Evolutionary conservation across 2,797 vertebrate genomes (phyloP).

Genomic region (Falco biarmicus): DNA sequence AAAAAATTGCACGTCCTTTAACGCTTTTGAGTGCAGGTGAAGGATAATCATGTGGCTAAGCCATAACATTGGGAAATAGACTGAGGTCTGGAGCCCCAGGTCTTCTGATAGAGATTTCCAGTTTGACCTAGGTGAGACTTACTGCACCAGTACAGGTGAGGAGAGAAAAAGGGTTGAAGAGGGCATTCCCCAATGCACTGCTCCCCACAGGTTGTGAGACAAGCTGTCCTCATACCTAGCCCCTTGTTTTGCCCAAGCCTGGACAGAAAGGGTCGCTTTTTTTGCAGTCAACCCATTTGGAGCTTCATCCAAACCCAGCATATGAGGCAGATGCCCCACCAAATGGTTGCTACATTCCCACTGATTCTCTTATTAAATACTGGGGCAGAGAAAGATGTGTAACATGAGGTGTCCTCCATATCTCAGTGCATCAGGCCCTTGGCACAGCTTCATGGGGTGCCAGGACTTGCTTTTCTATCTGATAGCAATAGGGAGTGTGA

Average conservation of each 20-base stretch:
- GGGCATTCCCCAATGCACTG: not conserved
- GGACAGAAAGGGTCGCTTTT: not conserved
- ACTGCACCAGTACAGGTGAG: not conserved
- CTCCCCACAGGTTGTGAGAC: not conserved
- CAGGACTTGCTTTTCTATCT: conserved; percentile 38
- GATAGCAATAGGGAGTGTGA: not conserved
- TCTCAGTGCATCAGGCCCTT: not conserved
- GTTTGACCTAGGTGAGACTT: not conserved
- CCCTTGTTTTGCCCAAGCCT: not conserved
- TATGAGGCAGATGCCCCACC: not conserved
- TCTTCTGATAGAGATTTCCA: not conserved
- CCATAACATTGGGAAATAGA: not conserved
- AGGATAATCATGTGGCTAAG: not conserved
- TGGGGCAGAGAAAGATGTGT: not conserved
- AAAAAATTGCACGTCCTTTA: not conserved
- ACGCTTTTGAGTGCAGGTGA: not conserved
- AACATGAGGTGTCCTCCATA: not conserved
- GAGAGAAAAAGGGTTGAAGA: not conserved
- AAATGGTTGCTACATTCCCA: not conserved
- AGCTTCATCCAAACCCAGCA: not conserved
- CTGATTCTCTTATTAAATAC: not conserved
- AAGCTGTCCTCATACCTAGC: not conserved
- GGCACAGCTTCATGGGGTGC: not conserved
- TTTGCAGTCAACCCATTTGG: not conserved
- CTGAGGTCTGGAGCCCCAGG: not conserved